Conservation (phyloP, 1,140 invertebrate genomes). For the Trigoniulus corallinus region DNA sequence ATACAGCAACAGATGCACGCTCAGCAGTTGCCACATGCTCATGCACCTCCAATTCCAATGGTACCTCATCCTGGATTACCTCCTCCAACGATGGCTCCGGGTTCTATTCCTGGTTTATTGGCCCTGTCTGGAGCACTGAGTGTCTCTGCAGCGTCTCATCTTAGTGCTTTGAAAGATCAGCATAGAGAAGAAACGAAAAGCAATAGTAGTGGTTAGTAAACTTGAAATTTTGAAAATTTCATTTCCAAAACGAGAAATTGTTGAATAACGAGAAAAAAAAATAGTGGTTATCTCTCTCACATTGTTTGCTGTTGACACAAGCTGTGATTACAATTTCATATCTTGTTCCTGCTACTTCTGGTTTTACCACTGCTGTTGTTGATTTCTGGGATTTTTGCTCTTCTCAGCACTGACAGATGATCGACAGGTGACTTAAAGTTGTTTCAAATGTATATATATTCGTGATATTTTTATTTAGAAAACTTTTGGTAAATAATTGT, state of each 20-base stretch:
- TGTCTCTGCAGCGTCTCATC: constrained; percentile 7
- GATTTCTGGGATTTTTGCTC: neutral
- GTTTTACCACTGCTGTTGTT: too few relatives aligned
- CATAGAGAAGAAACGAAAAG: constrained; percentile 5
- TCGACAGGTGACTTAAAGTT: constrained; percentile 5
- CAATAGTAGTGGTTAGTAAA: constrained; percentile 4
- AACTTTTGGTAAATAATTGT: neutral
- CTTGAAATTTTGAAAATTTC: too few relatives aligned
- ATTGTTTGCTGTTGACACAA: too few relatives aligned
- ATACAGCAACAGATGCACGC: constrained; percentile 73
- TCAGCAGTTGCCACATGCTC: constrained; percentile 63
- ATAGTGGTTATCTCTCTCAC: too few relatives aligned
- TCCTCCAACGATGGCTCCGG: constrained; percentile 36
- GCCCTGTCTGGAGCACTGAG: constrained; percentile 17
- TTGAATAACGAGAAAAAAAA: too few relatives aligned
- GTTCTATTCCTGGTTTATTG: constrained; percentile 21
- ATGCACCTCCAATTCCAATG: constrained; percentile 48
- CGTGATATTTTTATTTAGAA: neutral
- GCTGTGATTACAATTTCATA: too few relatives aligned
- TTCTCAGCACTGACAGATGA: constrained; percentile 5
- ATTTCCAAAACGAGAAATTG: too few relatives aligned
- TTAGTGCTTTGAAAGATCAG: constrained; percentile 7
- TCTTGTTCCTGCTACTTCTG: too few relatives aligned
- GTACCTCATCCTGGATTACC: constrained; percentile 45
- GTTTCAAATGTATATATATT: constrained; percentile 7